These are phyloP conservation scores for Brachyhypopomus gauderio DNA, from an alignment of 2,113 vertebrate species.

Conservation along the genomic window DNA sequence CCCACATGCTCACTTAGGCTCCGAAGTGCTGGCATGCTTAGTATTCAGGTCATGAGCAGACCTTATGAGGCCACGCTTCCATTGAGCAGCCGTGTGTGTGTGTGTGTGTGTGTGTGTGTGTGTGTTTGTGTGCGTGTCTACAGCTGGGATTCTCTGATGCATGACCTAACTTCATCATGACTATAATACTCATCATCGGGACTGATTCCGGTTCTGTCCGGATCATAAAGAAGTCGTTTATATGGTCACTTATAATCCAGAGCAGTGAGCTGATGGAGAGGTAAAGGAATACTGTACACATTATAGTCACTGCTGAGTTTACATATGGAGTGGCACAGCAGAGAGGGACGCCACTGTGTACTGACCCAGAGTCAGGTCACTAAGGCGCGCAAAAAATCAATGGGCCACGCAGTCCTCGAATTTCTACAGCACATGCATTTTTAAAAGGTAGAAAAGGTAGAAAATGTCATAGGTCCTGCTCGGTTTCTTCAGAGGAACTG, in stretches of 20 bases:
- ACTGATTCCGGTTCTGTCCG: not conserved
- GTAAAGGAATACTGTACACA: not conserved
- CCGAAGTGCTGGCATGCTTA: slow-evolving; percentile 11
- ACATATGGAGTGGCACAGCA: not conserved
- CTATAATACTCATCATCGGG: slow-evolving; percentile 28
- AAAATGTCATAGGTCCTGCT: not conserved
- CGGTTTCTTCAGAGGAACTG: not conserved
- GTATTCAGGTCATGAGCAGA: slow-evolving; percentile 37
- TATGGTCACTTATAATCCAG: not conserved
- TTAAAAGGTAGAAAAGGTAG: slow-evolving; percentile 1
- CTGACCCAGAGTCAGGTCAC: not conserved
- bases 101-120: slow-evolving; percentile 14
- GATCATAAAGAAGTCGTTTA: slow-evolving; percentile 5
- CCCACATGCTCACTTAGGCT: slow-evolving; percentile 18
- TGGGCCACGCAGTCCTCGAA: not conserved
- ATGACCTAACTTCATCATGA: slow-evolving; percentile 39
- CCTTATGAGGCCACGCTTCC: slow-evolving; percentile 1
- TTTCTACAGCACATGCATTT: not conserved
- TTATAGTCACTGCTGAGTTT: not conserved
- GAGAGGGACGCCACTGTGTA: not conserved
- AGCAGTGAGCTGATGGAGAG: not conserved
- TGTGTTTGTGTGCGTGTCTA: not conserved
- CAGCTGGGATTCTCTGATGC: slow-evolving; percentile 41
- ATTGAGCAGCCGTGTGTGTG: slow-evolving; percentile 16
- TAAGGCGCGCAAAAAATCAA: slow-evolving; percentile 10